A percentile compares a stretch with the other conserved stretches of the same genome.
Evolutionary conservation across 2,888 invertebrate genomes (phyloP).

Genomic region (Luperina nickerlii): DNA sequence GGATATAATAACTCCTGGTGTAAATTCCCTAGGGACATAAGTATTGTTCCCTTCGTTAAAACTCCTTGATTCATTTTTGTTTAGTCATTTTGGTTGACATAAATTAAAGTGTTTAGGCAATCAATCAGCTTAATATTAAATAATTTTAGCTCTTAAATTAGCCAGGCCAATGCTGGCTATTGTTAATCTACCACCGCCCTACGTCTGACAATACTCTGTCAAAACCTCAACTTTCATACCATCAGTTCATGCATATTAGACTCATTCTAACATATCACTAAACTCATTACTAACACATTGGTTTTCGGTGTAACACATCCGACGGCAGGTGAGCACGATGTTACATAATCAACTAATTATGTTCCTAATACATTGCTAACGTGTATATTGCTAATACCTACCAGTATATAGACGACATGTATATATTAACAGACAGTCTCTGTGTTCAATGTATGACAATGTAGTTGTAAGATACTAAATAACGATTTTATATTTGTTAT

Average conservation of each 20-base stretch:
- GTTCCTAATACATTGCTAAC: constrained; percentile 74
- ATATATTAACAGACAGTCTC: constrained; percentile 67
- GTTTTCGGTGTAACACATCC: constrained; percentile 58
- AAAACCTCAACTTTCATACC: constrained; percentile 46
- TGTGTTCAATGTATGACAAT: constrained; percentile 49
- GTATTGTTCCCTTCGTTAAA: neutral
- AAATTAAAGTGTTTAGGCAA: neutral
- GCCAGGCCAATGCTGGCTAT: neutral
- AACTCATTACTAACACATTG: constrained; percentile 63
- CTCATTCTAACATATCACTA: constrained; percentile 57
- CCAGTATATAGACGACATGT: constrained; percentile 59
- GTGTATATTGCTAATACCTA: constrained; percentile 85
- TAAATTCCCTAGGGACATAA: neutral
- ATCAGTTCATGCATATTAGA: constrained; percentile 56
- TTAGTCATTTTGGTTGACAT: neutral
- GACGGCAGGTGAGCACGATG: constrained; percentile 56
- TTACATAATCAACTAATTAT: constrained; percentile 48
- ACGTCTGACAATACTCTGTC: constrained; percentile 42
- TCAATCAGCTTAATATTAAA: neutral
- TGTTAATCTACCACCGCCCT: neutral
- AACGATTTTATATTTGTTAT: constrained; percentile 46
- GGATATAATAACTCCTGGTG: neutral
- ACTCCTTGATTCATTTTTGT: neutral
- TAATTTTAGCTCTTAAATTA: neutral
- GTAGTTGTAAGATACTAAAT: constrained; percentile 46